phyloP scores from a whole-genome alignment of 2,113 vertebrate species.

The Festucalex cinctus region DNA sequence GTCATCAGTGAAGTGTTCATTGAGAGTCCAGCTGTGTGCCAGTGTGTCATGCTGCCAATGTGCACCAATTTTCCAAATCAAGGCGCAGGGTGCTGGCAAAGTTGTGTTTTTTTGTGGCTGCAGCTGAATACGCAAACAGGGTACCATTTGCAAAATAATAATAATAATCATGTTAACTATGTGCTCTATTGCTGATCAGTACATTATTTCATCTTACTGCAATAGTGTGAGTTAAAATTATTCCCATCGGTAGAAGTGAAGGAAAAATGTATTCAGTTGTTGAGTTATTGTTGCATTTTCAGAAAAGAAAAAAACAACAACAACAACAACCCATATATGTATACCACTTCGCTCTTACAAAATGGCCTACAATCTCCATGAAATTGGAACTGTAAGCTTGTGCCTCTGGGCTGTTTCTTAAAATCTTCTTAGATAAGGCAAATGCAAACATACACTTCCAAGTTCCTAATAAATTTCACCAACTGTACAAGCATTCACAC shows the following conservation, averaged over 20 bases:
- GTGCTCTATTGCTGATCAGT: background rate
- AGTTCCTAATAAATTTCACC: constrained; percentile 2
- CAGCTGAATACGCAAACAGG: background rate
- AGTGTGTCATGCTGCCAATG: constrained; percentile 21
- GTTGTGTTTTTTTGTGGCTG: constrained; percentile 21
- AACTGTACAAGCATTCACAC: background rate
- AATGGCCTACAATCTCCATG: background rate
- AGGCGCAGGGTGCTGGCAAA: constrained; percentile 9
- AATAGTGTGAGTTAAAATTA: background rate
- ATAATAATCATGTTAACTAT: no score
- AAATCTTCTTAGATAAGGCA: background rate
- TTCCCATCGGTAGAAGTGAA: background rate
- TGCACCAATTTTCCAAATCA: constrained; percentile 25
- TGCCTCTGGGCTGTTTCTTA: background rate
- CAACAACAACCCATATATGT: background rate
- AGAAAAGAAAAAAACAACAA: background rate
- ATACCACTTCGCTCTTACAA: background rate
- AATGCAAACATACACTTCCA: constrained; percentile 3
- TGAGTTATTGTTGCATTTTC: background rate
- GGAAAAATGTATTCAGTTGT: background rate
- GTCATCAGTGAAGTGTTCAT: constrained; percentile 32
- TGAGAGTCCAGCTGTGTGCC: constrained; percentile 21
- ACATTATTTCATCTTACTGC: background rate
- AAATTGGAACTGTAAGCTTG: background rate
- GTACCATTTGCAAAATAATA: no score